Base-by-base conservation (phyloP, 1,140 invertebrate genomes). In the Bombus balteatus region DNA sequence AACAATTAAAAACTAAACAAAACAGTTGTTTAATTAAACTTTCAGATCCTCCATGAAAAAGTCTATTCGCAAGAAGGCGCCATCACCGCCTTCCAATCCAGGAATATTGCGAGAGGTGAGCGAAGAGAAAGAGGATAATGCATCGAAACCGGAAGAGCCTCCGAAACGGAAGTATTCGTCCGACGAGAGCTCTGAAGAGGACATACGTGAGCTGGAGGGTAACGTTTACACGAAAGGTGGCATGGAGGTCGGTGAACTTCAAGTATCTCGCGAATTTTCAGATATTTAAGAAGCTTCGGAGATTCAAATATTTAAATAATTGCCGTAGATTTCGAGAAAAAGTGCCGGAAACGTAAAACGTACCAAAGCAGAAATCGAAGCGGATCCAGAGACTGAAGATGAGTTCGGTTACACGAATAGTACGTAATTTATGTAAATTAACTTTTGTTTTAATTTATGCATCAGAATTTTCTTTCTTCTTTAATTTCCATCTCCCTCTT, bases 381-480 rank as follows among this genome's bases (percentile, higher is more conserved):
- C 96, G 0, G 98, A 99, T 94, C 96, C 96, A 15, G 98, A 99
- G 91, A 94, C 97, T 91, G 98, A 99, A 93, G 98, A 99, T 92
- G 97, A 98, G 83, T 99, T 97, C 95, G 98, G 98, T 47, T 99
- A 99, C 95, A 99, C 98, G 10, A 95, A 95, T 92, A 97, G 98
- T 99, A 96, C 98, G 97, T 97, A n/a, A 73, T 53, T 41, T 68
- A 15, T 37, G 1, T 68, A 62, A 62, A 34, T 68, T 53, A 53
- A 53, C 5, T 8, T 22, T 53, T 53, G 10, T 22, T 8, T 53
- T 2, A 22, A 53, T 22, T 53, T 53, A 53, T 22, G 5, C 5
- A 22, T 8, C 6, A 6, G 0, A 22, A 2, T 22, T 53, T 53
- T 53, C 47, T 53, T 22, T 53, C 47, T 68, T 37, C 15, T 34